A percentile compares a stretch with the other conserved stretches of the same genome.
These are phyloP conservation scores for Triops longicaudatus DNA, from an alignment of 1,140 invertebrate species.

Conservation along the genomic window DNA sequence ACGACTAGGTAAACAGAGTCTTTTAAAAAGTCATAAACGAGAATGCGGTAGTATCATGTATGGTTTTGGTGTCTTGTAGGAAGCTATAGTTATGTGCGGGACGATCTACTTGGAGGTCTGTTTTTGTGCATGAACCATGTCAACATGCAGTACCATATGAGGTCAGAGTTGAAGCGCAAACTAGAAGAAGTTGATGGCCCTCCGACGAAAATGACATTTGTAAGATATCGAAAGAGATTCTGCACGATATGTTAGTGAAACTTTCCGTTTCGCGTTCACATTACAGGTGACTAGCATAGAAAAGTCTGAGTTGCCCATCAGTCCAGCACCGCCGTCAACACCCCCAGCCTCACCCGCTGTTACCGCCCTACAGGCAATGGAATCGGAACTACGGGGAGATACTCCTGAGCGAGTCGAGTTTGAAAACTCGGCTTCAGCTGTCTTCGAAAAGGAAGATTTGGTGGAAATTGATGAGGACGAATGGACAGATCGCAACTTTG, in stretches of 20 bases:
- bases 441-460: constrained; percentile 53
- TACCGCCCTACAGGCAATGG: constrained; percentile 17
- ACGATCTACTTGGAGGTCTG: constrained; percentile 40
- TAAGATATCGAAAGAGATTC: neutral
- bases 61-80: neutral
- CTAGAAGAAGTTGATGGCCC: neutral
- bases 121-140: constrained; percentile 77
- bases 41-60: too few species aligned
- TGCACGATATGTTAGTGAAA: neutral
- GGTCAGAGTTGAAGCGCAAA: constrained; percentile 12
- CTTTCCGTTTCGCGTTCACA: neutral
- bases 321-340: neutral
- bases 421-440: constrained; percentile 51
- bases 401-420: constrained; percentile 80
- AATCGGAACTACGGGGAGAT: constrained; percentile 33
- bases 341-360: neutral
- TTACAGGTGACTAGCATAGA: neutral
- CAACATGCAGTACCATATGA: constrained; percentile 33
- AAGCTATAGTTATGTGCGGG: constrained; percentile 30
- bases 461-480: constrained; percentile 84
- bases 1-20: constrained; percentile 49
- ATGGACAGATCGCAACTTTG: constrained; percentile 85
- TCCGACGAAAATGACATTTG: neutral
- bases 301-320: neutral
- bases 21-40: too few species aligned